Evolutionary conservation across 1,140 invertebrate species (phyloP), one percentile per base, ranked within the genome.

Genomic region (Meteorus sp.): DNA sequence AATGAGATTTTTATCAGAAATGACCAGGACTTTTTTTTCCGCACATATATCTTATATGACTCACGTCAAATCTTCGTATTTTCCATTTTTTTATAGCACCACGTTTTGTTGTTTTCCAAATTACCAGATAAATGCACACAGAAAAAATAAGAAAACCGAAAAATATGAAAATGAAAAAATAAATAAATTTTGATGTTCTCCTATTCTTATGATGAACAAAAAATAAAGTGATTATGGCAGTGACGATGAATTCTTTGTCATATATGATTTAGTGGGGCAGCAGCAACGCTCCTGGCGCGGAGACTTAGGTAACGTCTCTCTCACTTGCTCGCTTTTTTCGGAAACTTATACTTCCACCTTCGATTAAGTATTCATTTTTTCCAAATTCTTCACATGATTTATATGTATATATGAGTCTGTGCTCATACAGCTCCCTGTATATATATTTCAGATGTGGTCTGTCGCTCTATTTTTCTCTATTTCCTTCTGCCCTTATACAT

Each of bases 231-330:
- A 56, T 20, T 50, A 78, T 76, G 67, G 69, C 74, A 77, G 69
- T 77, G 75, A 79, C 74, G 68, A 78, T 69, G 72, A 58, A 58
- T 68, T 77, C 67, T 80, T 7, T 78, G 68, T 78, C 71, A 78
- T 78, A 78, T 77, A 77, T 78, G 72, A 80, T 80, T 69, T 78
- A 80, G 78, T 80, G 78, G 78, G 77, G 77, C 78, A 80, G 71
- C 78, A 80, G 78, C 78, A 80, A 67, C 78, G 78, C 70, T 79
- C 76, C 75, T 80, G 78, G 78, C 76, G 77, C 78, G 75, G 77
- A 66, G 77, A 80, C 69, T 74, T 80, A 80, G 78, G 78, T 80
- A 80, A 80, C 76, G 71, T 80, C 75, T 79, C 73, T 77, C 73
- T 74, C 67, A 71, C 72, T 77, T 75, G 76, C 70, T 78, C 74